phyloP scores from a whole-genome alignment of 2,888 invertebrate species.

The Mesochorus sp. region DNA sequence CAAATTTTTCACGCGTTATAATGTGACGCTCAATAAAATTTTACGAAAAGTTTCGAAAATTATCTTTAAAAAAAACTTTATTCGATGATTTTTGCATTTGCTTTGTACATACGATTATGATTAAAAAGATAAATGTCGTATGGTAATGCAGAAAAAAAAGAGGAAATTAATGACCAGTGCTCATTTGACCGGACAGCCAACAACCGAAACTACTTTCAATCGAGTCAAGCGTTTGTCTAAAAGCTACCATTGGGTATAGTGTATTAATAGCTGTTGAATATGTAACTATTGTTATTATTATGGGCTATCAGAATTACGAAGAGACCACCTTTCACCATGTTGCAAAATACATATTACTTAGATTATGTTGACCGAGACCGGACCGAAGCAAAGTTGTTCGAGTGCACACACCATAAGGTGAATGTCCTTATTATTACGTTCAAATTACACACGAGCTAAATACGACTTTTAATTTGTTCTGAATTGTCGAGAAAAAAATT shows the following conservation, averaged over 20 bases:
- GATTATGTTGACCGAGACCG: conserved; percentile 51
- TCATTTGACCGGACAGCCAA: background rate
- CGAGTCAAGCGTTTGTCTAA: conserved; percentile 19
- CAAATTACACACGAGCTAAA: conserved; percentile 8
- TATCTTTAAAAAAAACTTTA: no score
- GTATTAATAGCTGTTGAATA: background rate
- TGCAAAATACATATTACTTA: conserved; percentile 54
- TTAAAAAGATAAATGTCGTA: no score
- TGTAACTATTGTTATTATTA: no score
- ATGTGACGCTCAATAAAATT: no score
- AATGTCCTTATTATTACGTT: conserved; percentile 38
- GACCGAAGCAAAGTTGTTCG: conserved; percentile 38
- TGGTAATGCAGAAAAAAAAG: background rate
- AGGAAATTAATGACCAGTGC: no score
- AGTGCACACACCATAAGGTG: conserved; percentile 3
- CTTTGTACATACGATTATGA: no score
- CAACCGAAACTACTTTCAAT: conserved; percentile 34
- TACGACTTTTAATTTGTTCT: background rate
- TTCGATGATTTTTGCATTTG: no score
- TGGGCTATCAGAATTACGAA: conserved; percentile 29
- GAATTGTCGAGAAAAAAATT: background rate
- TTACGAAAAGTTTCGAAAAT: no score
- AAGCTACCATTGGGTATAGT: background rate
- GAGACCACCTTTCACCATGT: conserved; percentile 59
- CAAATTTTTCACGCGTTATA: no score